Evolutionary conservation across 1,140 invertebrate species (phyloP).

Genomic region (Amyelois transitella): DNA sequence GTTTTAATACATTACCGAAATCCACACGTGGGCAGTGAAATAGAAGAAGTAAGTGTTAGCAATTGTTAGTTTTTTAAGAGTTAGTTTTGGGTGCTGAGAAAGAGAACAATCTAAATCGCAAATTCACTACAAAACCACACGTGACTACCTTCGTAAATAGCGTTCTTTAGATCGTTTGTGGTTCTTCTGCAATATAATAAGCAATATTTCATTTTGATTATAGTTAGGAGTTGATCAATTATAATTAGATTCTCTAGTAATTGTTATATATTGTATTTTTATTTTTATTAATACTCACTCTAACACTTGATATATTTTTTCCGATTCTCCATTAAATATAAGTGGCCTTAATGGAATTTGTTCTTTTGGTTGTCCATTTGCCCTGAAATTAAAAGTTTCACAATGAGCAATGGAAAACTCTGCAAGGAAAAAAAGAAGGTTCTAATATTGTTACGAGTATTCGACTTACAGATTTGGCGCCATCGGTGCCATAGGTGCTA

Average conservation of each 20-base stretch:
- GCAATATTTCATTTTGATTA: slow-evolving; percentile 29
- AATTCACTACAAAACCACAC: slow-evolving; percentile 45
- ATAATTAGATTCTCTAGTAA: neutral
- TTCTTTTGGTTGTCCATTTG: slow-evolving; percentile 75
- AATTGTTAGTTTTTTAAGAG: slow-evolving; percentile 21
- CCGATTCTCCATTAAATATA: slow-evolving; percentile 80
- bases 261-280: neutral
- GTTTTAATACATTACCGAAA: slow-evolving; percentile 27
- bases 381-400: slow-evolving; percentile 30
- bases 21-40: slow-evolving; percentile 45
- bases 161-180: slow-evolving; percentile 70
- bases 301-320: slow-evolving; percentile 78
- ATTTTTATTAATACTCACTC: slow-evolving; percentile 79
- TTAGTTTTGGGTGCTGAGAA: slow-evolving; percentile 2
- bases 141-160: slow-evolving; percentile 64
- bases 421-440: too few relatives aligned
- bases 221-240: neutral
- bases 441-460: too few relatives aligned
- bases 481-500: slow-evolving; percentile 34
- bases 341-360: slow-evolving; percentile 85
- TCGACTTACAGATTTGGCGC: slow-evolving; percentile 66
- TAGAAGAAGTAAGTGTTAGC: slow-evolving; percentile 25
- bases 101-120: slow-evolving; percentile 22
- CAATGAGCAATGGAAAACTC: too few relatives aligned
- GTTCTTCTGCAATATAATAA: slow-evolving; percentile 65